Evolutionary conservation across 2,888 invertebrate genomes (phyloP), one percentile per base, ranked within the genome.

Genomic region (Frankliniella fusca): DNA sequence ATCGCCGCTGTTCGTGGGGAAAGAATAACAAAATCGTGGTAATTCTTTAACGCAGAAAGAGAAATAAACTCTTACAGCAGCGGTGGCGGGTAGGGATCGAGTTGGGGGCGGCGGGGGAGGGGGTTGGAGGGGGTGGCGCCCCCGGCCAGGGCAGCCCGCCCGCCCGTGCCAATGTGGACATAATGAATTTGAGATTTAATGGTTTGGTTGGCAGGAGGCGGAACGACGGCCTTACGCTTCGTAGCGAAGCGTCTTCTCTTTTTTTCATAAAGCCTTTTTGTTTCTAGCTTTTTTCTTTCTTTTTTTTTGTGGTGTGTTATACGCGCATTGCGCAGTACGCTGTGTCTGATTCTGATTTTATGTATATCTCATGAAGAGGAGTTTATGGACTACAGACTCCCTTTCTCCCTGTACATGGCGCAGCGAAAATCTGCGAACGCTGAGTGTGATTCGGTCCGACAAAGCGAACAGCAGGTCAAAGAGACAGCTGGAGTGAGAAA

Each of bases 11-110:
- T 61, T 61, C 61, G 61, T 61, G 61, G 61, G 61, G 70, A 76
- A 76, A 76, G 70, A 76, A 76, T 76, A 76, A 76, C 70, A 76
- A 76, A 76, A 76, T 76, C 70, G 70, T 27, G 70, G 70, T 76
- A 76, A 76, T 76, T 76, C 70, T 76, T 76, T 76, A 76, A 76
- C 27, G 61, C 61, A 61, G 23, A 76, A 76, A 23, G 70, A 76
- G 70, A 76, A 76, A 76, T 23, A 76, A 76, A 76, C 70, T 23
- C 70, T n/a, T 23, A 7, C 11, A 23, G 23, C 9, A 70, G 70
- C n/a, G 70, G 65, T 7, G 70, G 54, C 15, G 54, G 54, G 38
- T 38, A 38, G 38, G 38, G 38, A 5, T 38, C 38, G 38, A 38
- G 38, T 38, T 38, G 5, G 38, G 38, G 38, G 38, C 38, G n/a